These are phyloP conservation scores for Zaprionus gabonicus DNA, from an alignment of 1,140 invertebrate genomes.

Conservation along the genomic window DNA sequence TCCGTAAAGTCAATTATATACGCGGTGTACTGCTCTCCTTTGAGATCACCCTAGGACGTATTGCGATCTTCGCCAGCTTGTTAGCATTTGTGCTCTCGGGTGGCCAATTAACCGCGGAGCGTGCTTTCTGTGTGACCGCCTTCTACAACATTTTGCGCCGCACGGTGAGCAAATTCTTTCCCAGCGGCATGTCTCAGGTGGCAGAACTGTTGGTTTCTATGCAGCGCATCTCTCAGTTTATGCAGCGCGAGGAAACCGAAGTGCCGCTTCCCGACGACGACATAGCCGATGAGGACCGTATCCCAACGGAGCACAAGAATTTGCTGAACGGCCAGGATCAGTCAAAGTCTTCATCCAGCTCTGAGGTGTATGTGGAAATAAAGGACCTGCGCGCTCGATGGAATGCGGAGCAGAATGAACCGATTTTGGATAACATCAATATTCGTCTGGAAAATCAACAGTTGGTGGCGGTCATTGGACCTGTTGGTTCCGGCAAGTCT, in stretches of 20 bases:
- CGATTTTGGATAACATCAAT: slow-evolving; percentile 57
- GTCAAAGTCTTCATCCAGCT: neutral
- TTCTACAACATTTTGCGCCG: slow-evolving; percentile 90
- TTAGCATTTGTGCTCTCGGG: slow-evolving; percentile 90
- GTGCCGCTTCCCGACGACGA: slow-evolving; percentile 25
- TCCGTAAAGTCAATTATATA: slow-evolving; percentile 88
- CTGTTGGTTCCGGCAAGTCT: slow-evolving; percentile 88
- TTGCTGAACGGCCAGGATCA: slow-evolving; percentile 44
- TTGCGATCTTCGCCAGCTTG: slow-evolving; percentile 91
- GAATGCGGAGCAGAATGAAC: slow-evolving; percentile 50
- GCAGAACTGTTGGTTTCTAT: slow-evolving; percentile 89
- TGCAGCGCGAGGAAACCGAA: slow-evolving; percentile 87
- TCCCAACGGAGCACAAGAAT: slow-evolving; percentile 12
- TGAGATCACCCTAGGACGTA: slow-evolving; percentile 89
- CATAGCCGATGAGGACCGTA: slow-evolving; percentile 33
- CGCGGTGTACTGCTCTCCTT: slow-evolving; percentile 90
- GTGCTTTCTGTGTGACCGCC: slow-evolving; percentile 90
- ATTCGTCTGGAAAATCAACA: slow-evolving; percentile 82
- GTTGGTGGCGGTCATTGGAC: slow-evolving; percentile 87
- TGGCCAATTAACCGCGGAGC: slow-evolving; percentile 85
- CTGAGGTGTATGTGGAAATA: slow-evolving; percentile 47
- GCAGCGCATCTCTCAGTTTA: slow-evolving; percentile 88
- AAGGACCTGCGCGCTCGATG: slow-evolving; percentile 64
- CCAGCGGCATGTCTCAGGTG: slow-evolving; percentile 86
- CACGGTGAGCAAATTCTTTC: slow-evolving; percentile 90